Conservation (phyloP, 2,113 vertebrate genomes). For the Cephalopterus ornatus region DNA sequence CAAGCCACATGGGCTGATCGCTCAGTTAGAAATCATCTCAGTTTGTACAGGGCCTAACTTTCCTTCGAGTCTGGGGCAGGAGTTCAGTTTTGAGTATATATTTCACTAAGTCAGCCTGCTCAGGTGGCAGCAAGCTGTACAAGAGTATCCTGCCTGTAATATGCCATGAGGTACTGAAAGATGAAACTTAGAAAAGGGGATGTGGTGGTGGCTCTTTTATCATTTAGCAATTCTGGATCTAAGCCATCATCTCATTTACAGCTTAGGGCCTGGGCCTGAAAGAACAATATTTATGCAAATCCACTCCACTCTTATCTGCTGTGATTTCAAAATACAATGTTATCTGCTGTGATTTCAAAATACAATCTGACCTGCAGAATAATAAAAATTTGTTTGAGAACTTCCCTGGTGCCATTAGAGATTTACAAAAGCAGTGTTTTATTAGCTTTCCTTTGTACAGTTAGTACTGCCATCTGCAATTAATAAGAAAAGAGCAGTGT, state of each 20-base stretch:
- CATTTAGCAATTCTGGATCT: neutral
- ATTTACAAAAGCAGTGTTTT: neutral
- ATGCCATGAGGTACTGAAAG: neutral
- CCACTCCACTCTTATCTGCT: neutral
- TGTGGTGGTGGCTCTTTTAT: neutral
- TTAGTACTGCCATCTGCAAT: neutral
- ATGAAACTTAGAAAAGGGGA: neutral
- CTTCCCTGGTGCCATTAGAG: neutral
- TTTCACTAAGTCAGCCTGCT: neutral
- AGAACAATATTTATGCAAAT: constrained; percentile 35
- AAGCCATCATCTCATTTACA: neutral
- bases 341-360: neutral
- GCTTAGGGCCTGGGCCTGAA: neutral
- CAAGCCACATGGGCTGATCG: neutral
- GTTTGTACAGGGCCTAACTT: neutral
- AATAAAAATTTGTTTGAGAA: neutral
- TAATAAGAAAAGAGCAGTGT: neutral
- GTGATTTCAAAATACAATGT: neutral
- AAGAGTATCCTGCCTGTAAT: neutral
- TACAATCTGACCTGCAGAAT: neutral
- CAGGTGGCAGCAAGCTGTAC: neutral
- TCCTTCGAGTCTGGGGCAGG: neutral
- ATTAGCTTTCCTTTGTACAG: neutral
- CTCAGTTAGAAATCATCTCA: neutral
- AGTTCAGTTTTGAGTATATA: neutral